These are phyloP conservation scores for Dugesia japonica DNA, from an alignment of 2,888 invertebrate genomes.

Conservation along the genomic window DNA sequence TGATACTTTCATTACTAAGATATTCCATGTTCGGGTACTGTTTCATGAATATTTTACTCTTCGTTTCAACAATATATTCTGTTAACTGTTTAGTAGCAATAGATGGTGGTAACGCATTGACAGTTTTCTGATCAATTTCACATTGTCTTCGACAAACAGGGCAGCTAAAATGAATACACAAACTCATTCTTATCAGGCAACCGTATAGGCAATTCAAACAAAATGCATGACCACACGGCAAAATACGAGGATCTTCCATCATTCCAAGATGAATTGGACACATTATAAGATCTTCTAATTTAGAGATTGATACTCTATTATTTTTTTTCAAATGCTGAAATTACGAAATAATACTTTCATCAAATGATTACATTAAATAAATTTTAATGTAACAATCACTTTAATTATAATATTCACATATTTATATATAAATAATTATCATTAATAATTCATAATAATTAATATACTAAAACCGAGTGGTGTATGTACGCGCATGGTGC, in stretches of 20 bases:
- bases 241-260: slow-evolving; percentile 20
- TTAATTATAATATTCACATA: too few relatives aligned
- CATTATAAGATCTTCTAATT: slow-evolving; percentile 24
- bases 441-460: too few relatives aligned
- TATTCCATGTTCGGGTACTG: slow-evolving; percentile 9
- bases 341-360: too few relatives aligned
- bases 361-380: too few relatives aligned
- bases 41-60: not conserved
- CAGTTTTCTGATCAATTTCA: not conserved
- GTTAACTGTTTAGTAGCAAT: slow-evolving; percentile 25
- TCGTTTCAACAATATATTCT: slow-evolving; percentile 14
- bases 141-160: slow-evolving; percentile 22
- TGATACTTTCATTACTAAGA: not conserved
- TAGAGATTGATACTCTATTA: not conserved
- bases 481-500: too few relatives aligned
- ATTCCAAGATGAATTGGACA: slow-evolving; percentile 28
- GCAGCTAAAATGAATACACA: not conserved
- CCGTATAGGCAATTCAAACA: slow-evolving; percentile 23
- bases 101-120: not conserved
- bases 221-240: slow-evolving; percentile 29
- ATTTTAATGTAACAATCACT: too few relatives aligned
- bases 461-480: too few relatives aligned
- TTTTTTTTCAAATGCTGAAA: not conserved
- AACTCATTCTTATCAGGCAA: not conserved
- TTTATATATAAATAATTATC: too few relatives aligned